Evolutionary conservation across 1,140 invertebrate genomes (phyloP), one percentile per base, ranked within the genome.

Genomic region (Ostrea edulis): DNA sequence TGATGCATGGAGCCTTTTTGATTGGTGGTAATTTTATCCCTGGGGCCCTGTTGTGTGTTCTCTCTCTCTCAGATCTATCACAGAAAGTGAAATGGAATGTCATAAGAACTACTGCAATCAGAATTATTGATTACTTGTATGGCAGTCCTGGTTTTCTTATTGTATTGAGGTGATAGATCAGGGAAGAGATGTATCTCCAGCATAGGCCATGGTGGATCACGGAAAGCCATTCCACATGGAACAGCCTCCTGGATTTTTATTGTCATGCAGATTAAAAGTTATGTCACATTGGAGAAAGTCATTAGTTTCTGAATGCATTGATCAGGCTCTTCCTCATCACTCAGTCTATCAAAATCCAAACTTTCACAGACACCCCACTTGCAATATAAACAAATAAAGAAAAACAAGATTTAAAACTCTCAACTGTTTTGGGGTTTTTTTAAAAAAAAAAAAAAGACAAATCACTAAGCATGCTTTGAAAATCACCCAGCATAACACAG

Each of bases 151-250:
- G 25, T 77, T 77, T 77, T 77, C 68, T 77, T 77, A 77, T 77
- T 77, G 68, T 77, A 77, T 29, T 77, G 68, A 77, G 68, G 68
- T 77, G 68, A 77, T 77, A 77, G 68, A 77, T 77, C 68, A 77
- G 68, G 8, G 22, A 25, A 20, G 55, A 77, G 22, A 25, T 25
- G 3, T 12, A 25, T 14, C 12, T 25, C 14, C 29, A 77, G 68
- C 22, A 77, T 77, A 77, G 68, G 68, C 14, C 68, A 77, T 12
- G 22, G 22, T 8, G 11, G 65, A 71, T 71, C 65, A 71, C 65
- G 25, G 65, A 71, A 71, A 71, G 22, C n/a, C 22, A 71, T 12
- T 25, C 65, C 4, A 11, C 55, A 58, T 22, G 29, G 68, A 77
- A 35, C 22, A 29, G 12, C 17, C n/a, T 62, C 55, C 22, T 29